Conservation (phyloP, 2,888 invertebrate genomes). For the Lapara coniferarum region DNA sequence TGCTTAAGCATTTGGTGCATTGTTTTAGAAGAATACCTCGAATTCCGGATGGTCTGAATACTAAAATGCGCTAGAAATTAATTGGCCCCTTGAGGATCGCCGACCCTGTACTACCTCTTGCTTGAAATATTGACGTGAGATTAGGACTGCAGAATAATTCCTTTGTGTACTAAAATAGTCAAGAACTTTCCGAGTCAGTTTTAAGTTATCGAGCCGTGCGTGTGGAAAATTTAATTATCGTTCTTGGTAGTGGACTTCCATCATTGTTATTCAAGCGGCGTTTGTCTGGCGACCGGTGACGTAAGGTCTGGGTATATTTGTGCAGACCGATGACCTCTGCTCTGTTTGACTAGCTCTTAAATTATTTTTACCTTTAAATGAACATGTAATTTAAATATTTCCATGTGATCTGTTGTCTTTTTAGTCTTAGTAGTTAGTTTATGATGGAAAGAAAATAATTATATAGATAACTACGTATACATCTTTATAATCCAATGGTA, state of each 20-base stretch:
- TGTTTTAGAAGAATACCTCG: constrained; percentile 21
- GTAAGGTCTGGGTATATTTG: constrained; percentile 65
- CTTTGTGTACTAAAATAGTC: constrained; percentile 44
- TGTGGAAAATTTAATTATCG: constrained; percentile 80
- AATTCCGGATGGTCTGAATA: constrained; percentile 50
- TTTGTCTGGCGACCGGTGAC: constrained; percentile 72
- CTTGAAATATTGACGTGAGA: constrained; percentile 48
- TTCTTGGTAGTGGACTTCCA: constrained; percentile 61
- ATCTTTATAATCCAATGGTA: no score
- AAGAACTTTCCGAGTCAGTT: constrained; percentile 58
- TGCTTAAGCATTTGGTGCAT: constrained; percentile 22
- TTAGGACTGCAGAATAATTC: constrained; percentile 42
- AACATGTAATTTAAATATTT: constrained; percentile 24
- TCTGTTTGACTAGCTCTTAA: constrained; percentile 39
- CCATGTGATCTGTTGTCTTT: constrained; percentile 19
- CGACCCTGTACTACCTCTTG: constrained; percentile 44
- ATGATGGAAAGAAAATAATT: constrained; percentile 26
- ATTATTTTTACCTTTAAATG: constrained; percentile 23
- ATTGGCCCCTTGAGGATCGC: constrained; percentile 61
- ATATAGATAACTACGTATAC: not conserved
- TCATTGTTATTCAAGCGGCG: constrained; percentile 77
- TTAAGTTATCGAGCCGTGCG: constrained; percentile 53
- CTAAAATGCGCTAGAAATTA: constrained; percentile 58
- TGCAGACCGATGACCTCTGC: constrained; percentile 72
- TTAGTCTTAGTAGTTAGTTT: no score